Base-by-base conservation (phyloP, 2,113 vertebrate genomes). In the Peromyscus polionotus region DNA sequence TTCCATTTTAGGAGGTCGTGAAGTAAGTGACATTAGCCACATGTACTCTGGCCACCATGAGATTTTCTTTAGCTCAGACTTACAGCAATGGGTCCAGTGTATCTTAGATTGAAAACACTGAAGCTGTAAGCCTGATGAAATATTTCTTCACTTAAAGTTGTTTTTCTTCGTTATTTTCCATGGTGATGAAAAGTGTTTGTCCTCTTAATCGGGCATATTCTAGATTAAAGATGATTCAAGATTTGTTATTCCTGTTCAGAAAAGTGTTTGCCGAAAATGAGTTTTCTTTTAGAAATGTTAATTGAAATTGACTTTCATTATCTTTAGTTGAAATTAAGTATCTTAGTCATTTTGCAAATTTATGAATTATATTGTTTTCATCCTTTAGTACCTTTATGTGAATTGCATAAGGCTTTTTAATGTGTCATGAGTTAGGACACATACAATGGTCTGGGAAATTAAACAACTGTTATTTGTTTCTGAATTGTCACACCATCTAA, bases 381-480 rank as follows among this genome's bases (percentile, higher is more conserved):
- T 61, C 10, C 1, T 89, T 91, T 3, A 45, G 39, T 67, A 42
- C 3, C 28, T 59, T 88, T 42, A 1, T 45, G 22, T 76, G 57
- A 80, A 94, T 95, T 95, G 94, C 80, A n/a, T 93, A 68, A 54
- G 1, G 84, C 11, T 89, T 70, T 61, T 73, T 39, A 39, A n/a
- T 39, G 7, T 93, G 26, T 39, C 61, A 39, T 72, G 19, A 5
- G 24, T 93, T 54, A 63, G 4, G 24, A 26, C 5, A 90, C 24
- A 81, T 85, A 94, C 11, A 95, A 88, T 42, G 13, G 57, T 72
- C 19, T 72, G 31, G 48, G 9, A 95, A 94, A 93, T 94, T 80
- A 83, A 88, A 75, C 10, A 91, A 72, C 24, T 67, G 59, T 80
- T 72, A 19, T 94, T 89, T 84, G 33, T 80, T 88, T 96, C 94